Conservation (phyloP, 2,797 vertebrate genomes). For the Mormyrops attenuatus region DNA sequence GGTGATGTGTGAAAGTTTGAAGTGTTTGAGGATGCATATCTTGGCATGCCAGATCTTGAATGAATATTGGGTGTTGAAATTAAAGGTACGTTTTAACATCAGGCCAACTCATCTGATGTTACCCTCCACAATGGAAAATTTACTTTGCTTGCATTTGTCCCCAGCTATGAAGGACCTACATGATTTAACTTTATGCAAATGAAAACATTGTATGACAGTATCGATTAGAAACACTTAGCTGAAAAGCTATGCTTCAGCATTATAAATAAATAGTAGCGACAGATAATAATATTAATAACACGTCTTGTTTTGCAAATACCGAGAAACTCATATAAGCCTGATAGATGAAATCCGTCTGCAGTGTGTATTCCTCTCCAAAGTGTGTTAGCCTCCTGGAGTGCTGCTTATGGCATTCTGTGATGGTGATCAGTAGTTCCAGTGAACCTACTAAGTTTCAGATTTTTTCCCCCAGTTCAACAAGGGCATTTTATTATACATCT, state of each 20-base stretch:
- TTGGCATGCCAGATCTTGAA: background rate
- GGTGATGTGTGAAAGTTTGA: background rate
- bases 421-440: background rate
- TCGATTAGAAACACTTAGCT: background rate
- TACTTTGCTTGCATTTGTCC: background rate
- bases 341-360: background rate
- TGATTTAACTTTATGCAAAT: background rate
- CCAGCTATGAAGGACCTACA: background rate
- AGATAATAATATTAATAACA: background rate
- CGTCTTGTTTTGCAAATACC: background rate
- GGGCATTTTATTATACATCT: background rate
- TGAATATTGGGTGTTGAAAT: background rate
- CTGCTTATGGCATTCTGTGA: background rate
- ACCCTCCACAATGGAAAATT: background rate
- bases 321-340: background rate
- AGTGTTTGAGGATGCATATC: background rate
- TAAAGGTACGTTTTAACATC: background rate
- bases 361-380: background rate
- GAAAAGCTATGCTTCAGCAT: background rate
- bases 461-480: background rate
- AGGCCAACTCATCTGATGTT: background rate
- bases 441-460: background rate
- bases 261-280: background rate
- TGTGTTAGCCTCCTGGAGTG: background rate
- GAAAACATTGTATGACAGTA: background rate